Percentiles rank a stretch among this genome's conserved stretches.
Conservation (phyloP, 2,113 vertebrate genomes). For the Melanerpes formicivorus region DNA sequence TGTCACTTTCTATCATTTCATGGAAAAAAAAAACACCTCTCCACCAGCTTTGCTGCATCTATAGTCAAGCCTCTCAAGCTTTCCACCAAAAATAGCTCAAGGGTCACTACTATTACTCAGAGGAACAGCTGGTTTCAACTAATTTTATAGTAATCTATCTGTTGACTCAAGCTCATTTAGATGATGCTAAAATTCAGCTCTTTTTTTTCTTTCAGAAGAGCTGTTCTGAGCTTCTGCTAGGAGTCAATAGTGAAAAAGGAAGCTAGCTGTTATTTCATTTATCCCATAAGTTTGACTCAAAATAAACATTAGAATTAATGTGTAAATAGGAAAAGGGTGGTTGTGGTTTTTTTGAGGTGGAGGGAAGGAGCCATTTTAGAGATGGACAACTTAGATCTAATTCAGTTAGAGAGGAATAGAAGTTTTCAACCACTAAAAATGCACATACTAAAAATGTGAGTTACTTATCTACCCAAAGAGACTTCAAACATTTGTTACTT, state of each 20-base stretch:
- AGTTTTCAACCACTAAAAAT: background rate
- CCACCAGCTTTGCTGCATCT: background rate
- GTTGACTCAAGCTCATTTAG: background rate
- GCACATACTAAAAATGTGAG: background rate
- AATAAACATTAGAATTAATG: background rate
- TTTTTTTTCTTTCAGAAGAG: background rate
- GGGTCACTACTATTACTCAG: background rate
- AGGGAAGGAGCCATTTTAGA: background rate
- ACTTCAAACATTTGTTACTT: background rate
- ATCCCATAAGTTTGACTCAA: accelerated
- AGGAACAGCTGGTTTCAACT: background rate
- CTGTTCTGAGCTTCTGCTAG: background rate
- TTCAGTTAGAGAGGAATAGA: background rate
- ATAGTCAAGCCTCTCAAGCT: background rate
- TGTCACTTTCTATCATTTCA: background rate
- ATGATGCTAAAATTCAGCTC: background rate
- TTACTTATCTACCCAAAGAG: background rate
- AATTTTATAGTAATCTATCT: background rate
- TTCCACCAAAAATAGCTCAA: background rate
- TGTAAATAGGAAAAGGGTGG: background rate
- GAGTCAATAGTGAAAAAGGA: background rate
- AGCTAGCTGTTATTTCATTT: background rate
- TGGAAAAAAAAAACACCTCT: background rate
- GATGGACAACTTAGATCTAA: background rate
- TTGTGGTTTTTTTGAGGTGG: background rate